Evolutionary conservation across 1,140 invertebrate genomes (phyloP).

Genomic region (Lepidurus couesii): DNA sequence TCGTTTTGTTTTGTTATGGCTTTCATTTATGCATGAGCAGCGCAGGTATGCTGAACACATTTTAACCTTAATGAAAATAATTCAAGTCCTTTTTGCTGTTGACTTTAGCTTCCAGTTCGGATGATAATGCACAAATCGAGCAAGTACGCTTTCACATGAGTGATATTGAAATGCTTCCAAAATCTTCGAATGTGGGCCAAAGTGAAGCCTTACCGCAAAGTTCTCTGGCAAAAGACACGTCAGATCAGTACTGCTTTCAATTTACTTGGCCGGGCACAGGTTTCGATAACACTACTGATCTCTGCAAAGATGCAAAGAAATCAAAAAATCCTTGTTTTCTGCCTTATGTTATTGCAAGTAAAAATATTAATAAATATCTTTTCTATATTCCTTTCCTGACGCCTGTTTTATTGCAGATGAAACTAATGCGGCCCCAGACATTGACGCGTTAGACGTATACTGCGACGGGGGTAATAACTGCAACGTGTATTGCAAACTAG

Average conservation of each 20-base stretch:
- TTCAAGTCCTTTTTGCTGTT: not conserved
- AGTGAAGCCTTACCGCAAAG: not conserved
- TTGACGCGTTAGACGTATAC: not conserved
- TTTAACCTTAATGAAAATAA: not conserved
- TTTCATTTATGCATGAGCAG: not conserved
- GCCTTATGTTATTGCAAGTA: not conserved
- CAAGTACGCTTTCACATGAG: not conserved
- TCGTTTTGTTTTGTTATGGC: not conserved
- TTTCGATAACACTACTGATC: not conserved
- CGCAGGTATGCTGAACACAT: not conserved
- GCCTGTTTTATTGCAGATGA: not conserved
- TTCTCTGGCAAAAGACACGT: not conserved
- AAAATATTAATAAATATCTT: not conserved
- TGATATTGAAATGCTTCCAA: not conserved
- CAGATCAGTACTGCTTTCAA: not conserved
- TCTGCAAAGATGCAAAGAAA: conserved; percentile 3
- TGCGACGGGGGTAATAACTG: not conserved
- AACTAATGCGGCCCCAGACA: not conserved
- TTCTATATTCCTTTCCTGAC: not conserved
- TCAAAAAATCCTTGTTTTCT: not conserved
- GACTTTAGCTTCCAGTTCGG: not conserved
- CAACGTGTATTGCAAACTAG: not conserved
- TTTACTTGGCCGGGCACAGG: not conserved
- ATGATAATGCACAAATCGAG: not conserved
- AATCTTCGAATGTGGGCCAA: not conserved